Percentiles rank a stretch among this genome's conserved stretches.
These are phyloP conservation scores for Ceratina japonica DNA, from an alignment of 1,140 invertebrate species.

Conservation along the genomic window DNA sequence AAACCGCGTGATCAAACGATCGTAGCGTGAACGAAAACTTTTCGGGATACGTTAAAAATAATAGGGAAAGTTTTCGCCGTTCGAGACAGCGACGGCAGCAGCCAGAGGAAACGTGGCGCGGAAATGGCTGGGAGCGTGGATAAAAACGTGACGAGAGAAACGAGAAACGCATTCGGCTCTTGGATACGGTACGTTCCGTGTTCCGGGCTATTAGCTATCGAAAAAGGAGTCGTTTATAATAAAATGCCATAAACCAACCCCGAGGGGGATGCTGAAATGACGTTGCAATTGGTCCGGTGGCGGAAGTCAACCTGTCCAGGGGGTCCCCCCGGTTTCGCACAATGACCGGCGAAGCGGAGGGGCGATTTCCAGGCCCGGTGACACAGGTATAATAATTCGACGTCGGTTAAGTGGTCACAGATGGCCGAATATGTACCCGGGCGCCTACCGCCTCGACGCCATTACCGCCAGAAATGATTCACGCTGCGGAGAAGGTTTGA, in stretches of 20 bases:
- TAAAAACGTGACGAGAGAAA: conserved; percentile 22
- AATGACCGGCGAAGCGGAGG: conserved; percentile 39
- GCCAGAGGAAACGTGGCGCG: background rate
- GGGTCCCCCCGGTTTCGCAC: conserved; percentile 24
- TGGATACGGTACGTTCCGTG: conserved; percentile 12
- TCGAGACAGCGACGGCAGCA: background rate
- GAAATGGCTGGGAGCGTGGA: conserved; percentile 16
- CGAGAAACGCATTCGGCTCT: conserved; percentile 19
- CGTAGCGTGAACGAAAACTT: background rate
- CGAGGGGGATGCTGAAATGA: conserved; percentile 16
- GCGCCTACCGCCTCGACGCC: conserved; percentile 36
- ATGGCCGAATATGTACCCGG: conserved; percentile 54
- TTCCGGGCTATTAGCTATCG: conserved; percentile 55
- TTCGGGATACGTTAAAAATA: background rate
- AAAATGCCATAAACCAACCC: conserved; percentile 55
- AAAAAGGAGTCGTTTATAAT: conserved; percentile 40
- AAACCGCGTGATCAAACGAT: background rate
- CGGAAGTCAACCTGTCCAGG: conserved; percentile 54
- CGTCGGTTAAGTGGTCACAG: conserved; percentile 64
- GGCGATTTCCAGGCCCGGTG: conserved; percentile 47
- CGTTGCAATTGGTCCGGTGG: conserved; percentile 17
- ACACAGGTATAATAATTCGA: conserved; percentile 65
- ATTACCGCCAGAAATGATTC: conserved; percentile 62
- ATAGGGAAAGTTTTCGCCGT: background rate
- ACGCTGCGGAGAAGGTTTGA: conserved; percentile 46